Conservation (phyloP, 2,888 invertebrate species). For the Luperina nickerlii region DNA sequence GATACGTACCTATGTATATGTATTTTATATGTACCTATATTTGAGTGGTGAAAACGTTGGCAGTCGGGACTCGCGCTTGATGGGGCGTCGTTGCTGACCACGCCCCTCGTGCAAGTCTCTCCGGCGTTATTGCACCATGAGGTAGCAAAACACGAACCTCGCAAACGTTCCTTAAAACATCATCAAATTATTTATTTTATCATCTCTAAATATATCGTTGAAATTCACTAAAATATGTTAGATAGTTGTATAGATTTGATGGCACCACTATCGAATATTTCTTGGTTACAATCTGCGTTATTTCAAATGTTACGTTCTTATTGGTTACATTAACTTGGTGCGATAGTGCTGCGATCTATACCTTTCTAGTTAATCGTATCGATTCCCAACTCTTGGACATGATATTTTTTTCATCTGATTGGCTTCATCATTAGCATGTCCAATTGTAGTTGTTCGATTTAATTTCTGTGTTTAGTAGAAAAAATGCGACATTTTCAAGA, state of each 20-base stretch:
- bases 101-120: slow-evolving; percentile 83
- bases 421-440: slow-evolving; percentile 26
- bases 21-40: slow-evolving; percentile 36
- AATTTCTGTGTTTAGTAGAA: slow-evolving; percentile 6
- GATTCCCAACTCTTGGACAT: slow-evolving; percentile 16
- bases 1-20: slow-evolving; percentile 29
- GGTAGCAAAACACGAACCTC: slow-evolving; percentile 72
- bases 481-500: neutral
- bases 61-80: slow-evolving; percentile 82
- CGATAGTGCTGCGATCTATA: slow-evolving; percentile 23
- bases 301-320: neutral
- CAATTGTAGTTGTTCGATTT: slow-evolving; percentile 1
- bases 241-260: slow-evolving; percentile 20
- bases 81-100: slow-evolving; percentile 79
- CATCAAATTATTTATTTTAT: slow-evolving; percentile 22
- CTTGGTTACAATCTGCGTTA: neutral
- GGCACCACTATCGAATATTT: slow-evolving; percentile 4
- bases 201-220: slow-evolving; percentile 16
- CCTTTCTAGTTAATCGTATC: slow-evolving; percentile 3
- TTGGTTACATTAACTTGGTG: slow-evolving; percentile 2
- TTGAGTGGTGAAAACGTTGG: slow-evolving; percentile 65
- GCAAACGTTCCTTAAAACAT: slow-evolving; percentile 8
- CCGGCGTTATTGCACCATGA: slow-evolving; percentile 81
- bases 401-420: slow-evolving; percentile 17
- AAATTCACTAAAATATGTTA: slow-evolving; percentile 14